Conservation (phyloP, 2,113 vertebrate genomes). For the Thinocorus orbignyianus region DNA sequence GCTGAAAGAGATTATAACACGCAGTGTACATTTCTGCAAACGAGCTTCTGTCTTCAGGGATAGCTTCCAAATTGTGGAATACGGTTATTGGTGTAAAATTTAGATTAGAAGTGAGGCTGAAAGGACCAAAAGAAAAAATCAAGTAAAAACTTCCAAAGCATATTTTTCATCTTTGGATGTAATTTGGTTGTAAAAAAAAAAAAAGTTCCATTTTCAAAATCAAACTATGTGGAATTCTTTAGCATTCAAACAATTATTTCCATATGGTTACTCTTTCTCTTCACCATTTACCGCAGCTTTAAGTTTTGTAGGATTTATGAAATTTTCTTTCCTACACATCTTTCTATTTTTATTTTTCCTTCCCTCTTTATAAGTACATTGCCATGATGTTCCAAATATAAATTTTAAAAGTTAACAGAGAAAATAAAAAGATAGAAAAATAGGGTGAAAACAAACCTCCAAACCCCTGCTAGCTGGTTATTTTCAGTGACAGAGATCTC, state of each 20-base stretch:
- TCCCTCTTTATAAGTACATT: conserved; percentile 9
- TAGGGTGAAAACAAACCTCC: background rate
- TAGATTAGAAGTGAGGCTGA: background rate
- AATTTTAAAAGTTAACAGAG: conserved; percentile 1
- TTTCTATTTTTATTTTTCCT: conserved; percentile 50
- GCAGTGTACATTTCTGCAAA: background rate
- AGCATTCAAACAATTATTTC: background rate
- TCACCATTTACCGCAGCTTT: background rate
- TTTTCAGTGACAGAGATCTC: background rate
- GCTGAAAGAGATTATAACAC: background rate
- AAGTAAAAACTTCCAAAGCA: background rate
- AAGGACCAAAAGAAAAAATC: background rate
- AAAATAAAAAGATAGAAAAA: background rate
- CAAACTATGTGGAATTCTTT: background rate
- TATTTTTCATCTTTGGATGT: background rate
- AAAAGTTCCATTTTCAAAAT: background rate
- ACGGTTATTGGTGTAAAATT: background rate
- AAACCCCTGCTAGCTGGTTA: background rate
- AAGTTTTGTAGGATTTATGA: background rate
- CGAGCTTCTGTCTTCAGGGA: background rate
- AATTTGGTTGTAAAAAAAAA: background rate
- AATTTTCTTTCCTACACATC: conserved; percentile 44
- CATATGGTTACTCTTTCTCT: background rate
- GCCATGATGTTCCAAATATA: conserved; percentile 18
- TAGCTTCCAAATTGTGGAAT: background rate